Evolutionary conservation across 2,797 vertebrate species (phyloP).

Genomic region (Schizopygopsis pylzovi): DNA sequence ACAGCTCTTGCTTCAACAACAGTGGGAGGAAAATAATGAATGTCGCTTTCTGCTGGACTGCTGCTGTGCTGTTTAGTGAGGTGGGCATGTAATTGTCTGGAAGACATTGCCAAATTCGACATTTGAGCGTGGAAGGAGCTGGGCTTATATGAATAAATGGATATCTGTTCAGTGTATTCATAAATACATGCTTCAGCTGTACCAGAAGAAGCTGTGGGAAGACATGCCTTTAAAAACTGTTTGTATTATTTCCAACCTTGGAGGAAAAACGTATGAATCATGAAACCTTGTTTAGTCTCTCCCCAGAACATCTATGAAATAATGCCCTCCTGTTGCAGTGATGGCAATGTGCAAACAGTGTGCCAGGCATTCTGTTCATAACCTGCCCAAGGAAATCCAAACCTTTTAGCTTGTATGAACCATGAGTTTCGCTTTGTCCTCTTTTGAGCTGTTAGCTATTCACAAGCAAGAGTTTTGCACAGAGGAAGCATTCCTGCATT

Average conservation of each 20-base stretch:
- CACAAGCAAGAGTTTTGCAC: neutral
- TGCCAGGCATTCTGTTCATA: conserved; percentile 46
- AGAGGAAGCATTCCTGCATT: conserved; percentile 4
- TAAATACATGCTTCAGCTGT: conserved; percentile 9
- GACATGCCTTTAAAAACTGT: neutral
- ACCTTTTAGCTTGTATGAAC: conserved; percentile 47
- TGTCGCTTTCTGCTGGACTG: conserved; percentile 39
- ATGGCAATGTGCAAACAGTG: conserved; percentile 33
- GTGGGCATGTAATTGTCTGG: conserved; percentile 56
- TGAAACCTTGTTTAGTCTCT: conserved; percentile 21
- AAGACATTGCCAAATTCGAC: conserved; percentile 30
- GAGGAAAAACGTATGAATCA: neutral
- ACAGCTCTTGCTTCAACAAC: conserved; percentile 27
- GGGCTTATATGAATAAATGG: conserved; percentile 12
- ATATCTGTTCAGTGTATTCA: conserved; percentile 7
- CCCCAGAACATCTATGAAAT: conserved; percentile 39
- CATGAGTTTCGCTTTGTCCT: conserved; percentile 29
- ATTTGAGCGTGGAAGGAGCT: conserved; percentile 7
- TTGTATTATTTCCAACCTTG: neutral
- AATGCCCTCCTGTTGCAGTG: conserved; percentile 11
- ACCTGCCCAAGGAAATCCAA: conserved; percentile 53
- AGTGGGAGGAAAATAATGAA: conserved; percentile 56
- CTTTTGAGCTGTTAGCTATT: neutral
- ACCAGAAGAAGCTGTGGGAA: neutral
- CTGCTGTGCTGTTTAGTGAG: conserved; percentile 43